Base-by-base conservation (phyloP, 2,888 invertebrate genomes). In the Leptopilina syphax region DNA sequence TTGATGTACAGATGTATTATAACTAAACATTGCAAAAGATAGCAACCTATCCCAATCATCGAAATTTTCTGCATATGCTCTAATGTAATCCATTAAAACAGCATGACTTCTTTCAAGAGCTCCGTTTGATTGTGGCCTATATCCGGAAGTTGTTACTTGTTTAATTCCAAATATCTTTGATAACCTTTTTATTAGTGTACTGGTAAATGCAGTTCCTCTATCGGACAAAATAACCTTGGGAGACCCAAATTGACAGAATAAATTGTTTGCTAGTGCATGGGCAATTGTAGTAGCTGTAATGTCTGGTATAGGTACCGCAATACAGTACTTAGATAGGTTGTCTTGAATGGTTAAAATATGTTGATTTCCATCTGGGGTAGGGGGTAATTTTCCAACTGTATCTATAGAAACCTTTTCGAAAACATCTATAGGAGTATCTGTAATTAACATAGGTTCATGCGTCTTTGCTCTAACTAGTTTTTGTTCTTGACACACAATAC, bases 31-130 rank as follows among this genome's bases (percentile, higher is more conserved):
- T 8, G 34, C 65, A 13, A 65, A 65, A 4, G 65, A 41, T 12
- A 77, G n/a, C 2, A 60, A 67, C 10, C 57, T 54, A 6, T 77
- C 67, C 67, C 66, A 77, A 24, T 77, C 77, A 34, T 34, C 27
- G 13, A 27, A 41, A 34, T 34, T 34, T 24, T 65, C 65, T 5
- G 66, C 57, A 34, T 65, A 65, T 34, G 24, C 12, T 65, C 65
- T 6, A 13, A 27, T 8, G 4, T 47, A 50, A 1, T 65, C 54
- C 27, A 24, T 54, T 54, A 57, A 34, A 3, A 76, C 54, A 10
- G 27, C 54, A 57, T 76, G 76, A 27, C 76, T 76, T 24, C 57
- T 5, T 76, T 76, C 27, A 27, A 27, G 27, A 27, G 27, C 27
- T 27, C 27, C 27, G 3, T 27, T 27, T 27, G 27, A 27, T 41